Base-by-base conservation (phyloP, 1,140 invertebrate genomes). In the Drosophila insularis region DNA sequence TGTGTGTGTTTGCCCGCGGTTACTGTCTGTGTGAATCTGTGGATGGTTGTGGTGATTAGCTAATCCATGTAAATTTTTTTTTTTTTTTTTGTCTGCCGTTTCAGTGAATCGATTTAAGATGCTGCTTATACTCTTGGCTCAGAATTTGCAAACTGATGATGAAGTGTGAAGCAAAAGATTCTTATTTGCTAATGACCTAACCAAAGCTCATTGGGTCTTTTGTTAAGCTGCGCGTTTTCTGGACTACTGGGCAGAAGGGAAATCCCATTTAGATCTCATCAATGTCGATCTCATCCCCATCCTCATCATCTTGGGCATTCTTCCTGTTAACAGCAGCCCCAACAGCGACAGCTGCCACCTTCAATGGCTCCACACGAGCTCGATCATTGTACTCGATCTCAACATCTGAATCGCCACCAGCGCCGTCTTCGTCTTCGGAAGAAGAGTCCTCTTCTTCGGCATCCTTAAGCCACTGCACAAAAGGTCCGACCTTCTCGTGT, bases 381-480 rank as follows among this genome's bases (percentile, higher is more conserved):
- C 96, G 95, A 92, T 97, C 97, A 91, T 97, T 95, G 90, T 97
- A 98, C 91, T 97, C 96, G 92, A 98, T 97, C 91, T 95, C 94
- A 21, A 95, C 92, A 81, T 95, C 95, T 79, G 96, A 95, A 69
- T 95, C 94, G 27, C 68, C 72, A 70, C 94, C 95, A 55, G 95
- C 95, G 46, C 95, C 94, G 63, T 95, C 95, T 58, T 96, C 95
- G 19, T 95, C 94, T 5, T 94, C 94, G 23, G 95, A 95, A 13
- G 95, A 94, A 32, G 94, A 95, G 61, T 97, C 96, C 91, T 99
- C 98, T 92, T 98, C 98, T 84, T 99, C 98, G 63, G 99, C 98
- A 93, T 99, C 97, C 92, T 97, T 95, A 50, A 99, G 94, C 99
- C 99, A 99, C 80, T 96, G 98, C 8, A 99, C 94, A 92, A 99